phyloP scores from a whole-genome alignment of 2,113 vertebrate genomes.

The Gobio gobio region DNA sequence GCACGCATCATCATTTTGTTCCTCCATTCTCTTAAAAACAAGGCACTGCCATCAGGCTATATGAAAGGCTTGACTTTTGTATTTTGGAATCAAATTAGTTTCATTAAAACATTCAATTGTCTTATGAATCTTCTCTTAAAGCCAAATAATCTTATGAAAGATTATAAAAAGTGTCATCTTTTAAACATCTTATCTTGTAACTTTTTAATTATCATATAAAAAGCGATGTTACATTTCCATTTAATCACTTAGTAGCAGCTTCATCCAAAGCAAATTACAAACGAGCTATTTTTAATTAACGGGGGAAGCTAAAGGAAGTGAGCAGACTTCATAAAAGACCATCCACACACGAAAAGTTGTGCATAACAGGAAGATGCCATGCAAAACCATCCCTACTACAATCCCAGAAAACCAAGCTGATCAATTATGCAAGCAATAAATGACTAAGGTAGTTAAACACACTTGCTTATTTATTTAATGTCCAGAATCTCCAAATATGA shows the following conservation, averaged over 20 bases:
- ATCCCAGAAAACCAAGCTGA: conserved; percentile 6
- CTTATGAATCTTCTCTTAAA: not conserved
- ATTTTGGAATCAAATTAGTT: not conserved
- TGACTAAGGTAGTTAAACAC: conserved; percentile 3
- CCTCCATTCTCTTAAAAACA: not conserved
- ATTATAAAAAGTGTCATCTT: not conserved
- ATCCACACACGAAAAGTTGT: not conserved
- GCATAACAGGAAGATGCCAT: not conserved
- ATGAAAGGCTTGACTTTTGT: not conserved
- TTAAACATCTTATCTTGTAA: not conserved
- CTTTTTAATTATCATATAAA: not conserved
- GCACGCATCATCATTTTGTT: not conserved
- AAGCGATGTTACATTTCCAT: not conserved
- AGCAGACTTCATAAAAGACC: not conserved
- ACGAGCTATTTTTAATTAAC: not conserved
- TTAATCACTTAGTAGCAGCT: not conserved
- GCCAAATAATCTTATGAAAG: not conserved
- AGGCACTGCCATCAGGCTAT: no score
- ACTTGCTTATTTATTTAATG: conserved; percentile 11
- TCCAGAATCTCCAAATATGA: not conserved
- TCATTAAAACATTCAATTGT: not conserved
- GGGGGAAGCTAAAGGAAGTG: not conserved
- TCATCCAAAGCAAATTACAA: not conserved
- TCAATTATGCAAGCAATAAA: conserved; percentile 3
- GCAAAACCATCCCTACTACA: conserved; percentile 2